A percentile compares a stretch with the other conserved stretches of the same genome.
These are phyloP conservation scores for Drosophila neoperkinsi DNA, from an alignment of 2,888 invertebrate genomes.

Conservation along the genomic window DNA sequence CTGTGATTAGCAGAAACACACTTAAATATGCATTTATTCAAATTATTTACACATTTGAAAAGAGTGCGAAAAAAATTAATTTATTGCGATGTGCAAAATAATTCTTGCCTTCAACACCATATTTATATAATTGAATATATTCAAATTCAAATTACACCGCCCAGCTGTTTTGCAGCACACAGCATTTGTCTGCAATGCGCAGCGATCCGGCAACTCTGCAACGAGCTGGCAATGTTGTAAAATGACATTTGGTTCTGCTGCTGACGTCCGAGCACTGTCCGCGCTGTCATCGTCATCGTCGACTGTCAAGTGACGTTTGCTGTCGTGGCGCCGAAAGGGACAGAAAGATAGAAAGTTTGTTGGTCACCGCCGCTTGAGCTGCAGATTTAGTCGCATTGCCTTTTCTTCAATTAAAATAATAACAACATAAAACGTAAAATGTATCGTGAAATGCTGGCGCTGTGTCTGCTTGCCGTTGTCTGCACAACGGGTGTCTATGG, in stretches of 20 bases:
- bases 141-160: neutral
- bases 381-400: neutral
- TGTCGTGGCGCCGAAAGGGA: constrained; percentile 69
- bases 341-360: constrained; percentile 69
- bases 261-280: constrained; percentile 37
- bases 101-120: neutral
- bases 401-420: constrained; percentile 27
- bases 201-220: constrained; percentile 13
- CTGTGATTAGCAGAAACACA: no score
- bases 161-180: neutral
- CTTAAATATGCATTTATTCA: neutral
- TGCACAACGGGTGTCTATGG: constrained; percentile 67
- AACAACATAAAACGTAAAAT: constrained; percentile 45
- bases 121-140: neutral
- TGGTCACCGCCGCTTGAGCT: constrained; percentile 19
- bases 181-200: neutral
- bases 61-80: no score
- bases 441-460: constrained; percentile 68
- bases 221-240: constrained; percentile 7
- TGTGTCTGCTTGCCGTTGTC: constrained; percentile 64
- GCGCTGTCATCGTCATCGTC: constrained; percentile 28
- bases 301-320: constrained; percentile 71
- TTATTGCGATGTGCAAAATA: no score
- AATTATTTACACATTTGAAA: neutral
- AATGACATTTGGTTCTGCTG: constrained; percentile 12